These are phyloP conservation scores for Rhinichthys osculus DNA, from an alignment of 2,797 vertebrate species.

Conservation along the genomic window DNA sequence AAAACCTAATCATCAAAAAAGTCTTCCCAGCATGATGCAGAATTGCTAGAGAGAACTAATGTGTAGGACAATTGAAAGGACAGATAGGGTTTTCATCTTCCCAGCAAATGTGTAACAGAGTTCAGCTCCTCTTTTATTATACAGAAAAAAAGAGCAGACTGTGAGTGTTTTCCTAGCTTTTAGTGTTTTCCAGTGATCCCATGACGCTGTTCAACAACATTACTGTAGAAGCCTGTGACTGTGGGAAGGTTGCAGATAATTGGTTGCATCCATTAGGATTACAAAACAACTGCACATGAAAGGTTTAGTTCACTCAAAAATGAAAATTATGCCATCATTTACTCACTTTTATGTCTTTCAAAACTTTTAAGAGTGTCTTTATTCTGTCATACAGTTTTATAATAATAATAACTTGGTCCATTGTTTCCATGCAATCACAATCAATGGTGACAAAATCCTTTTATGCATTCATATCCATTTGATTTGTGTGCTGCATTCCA, in stretches of 20 bases:
- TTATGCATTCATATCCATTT: background rate
- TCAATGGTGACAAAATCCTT: background rate
- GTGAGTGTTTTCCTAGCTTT: background rate
- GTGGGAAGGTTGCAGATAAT: slow-evolving; percentile 7
- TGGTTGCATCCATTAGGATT: slow-evolving; percentile 15
- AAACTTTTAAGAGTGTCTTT: background rate
- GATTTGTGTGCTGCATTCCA: background rate
- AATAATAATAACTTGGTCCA: background rate
- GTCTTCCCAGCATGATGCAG: background rate
- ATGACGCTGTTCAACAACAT: background rate
- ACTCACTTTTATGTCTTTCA: background rate
- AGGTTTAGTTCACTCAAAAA: background rate
- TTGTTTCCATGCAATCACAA: background rate
- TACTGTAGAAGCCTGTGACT: background rate
- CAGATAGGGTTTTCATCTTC: background rate
- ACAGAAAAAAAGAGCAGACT: slow-evolving; percentile 12
- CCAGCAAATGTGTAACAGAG: slow-evolving; percentile 5
- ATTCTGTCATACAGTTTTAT: background rate
- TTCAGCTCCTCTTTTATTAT: background rate
- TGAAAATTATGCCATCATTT: background rate
- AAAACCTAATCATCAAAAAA: slow-evolving; percentile 32
- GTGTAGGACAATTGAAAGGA: background rate
- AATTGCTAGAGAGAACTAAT: background rate
- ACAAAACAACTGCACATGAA: slow-evolving; percentile 22
- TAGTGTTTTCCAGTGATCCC: slow-evolving; percentile 8